Percentiles rank a stretch among this genome's conserved stretches.
phyloP scores from a whole-genome alignment of 2,888 invertebrate genomes.

The Eristalis pertinax region DNA sequence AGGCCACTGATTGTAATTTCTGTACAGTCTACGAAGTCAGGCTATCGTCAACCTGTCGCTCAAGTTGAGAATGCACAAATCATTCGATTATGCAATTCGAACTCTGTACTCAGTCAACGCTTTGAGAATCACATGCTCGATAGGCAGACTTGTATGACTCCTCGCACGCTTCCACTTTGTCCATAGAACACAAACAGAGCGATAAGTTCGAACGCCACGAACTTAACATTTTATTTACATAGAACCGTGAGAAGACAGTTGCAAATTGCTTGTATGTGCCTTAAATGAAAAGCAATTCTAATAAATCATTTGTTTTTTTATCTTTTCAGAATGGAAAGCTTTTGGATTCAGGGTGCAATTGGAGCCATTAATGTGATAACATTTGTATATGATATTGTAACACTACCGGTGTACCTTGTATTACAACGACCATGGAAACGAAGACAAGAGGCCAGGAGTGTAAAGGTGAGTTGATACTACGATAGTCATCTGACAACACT shows the following conservation, averaged over 20 bases:
- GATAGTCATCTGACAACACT: background rate
- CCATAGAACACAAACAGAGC: background rate
- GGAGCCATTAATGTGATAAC: slow-evolving; percentile 90
- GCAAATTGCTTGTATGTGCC: background rate
- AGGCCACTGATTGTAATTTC: background rate
- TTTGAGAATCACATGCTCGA: background rate
- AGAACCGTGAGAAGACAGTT: background rate
- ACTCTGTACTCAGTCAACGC: background rate
- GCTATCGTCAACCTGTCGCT: background rate
- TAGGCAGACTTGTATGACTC: background rate
- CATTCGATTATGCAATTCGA: background rate
- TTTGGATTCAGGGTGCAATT: slow-evolving; percentile 88
- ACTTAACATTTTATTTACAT: background rate
- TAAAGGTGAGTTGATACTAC: slow-evolving; percentile 85
- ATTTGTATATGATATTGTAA: slow-evolving; percentile 94
- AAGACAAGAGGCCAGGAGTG: slow-evolving; percentile 87
- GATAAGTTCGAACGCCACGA: background rate
- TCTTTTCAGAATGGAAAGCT: slow-evolving; percentile 84
- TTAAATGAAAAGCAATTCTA: background rate
- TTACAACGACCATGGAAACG: slow-evolving; percentile 94
- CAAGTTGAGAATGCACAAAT: background rate
- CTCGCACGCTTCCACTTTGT: background rate
- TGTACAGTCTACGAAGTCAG: background rate
- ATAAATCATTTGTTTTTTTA: slow-evolving; percentile 66
- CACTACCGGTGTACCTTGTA: slow-evolving; percentile 94